phyloP scores from a whole-genome alignment of 2,797 vertebrate genomes.

The Pterois miles region DNA sequence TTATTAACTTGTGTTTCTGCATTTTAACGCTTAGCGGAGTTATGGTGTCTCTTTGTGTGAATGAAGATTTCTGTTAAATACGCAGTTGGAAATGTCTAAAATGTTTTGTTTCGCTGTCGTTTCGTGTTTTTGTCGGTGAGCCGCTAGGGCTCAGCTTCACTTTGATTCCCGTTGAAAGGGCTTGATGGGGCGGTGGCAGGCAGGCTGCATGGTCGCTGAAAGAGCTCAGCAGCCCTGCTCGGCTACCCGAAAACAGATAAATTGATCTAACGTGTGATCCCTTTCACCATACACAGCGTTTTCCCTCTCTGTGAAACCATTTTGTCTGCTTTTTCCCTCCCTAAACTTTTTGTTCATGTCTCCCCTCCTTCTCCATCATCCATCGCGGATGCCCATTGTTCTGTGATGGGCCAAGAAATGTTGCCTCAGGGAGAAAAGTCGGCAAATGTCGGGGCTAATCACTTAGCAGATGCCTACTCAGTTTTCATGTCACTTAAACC shows the following conservation, averaged over 20 bases:
- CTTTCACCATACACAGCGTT: neutral
- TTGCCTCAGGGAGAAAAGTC: slow-evolving; percentile 25
- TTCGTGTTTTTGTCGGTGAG: neutral
- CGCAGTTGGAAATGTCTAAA: neutral
- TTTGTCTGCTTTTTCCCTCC: slow-evolving; percentile 27
- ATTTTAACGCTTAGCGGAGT: neutral
- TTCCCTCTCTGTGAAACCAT: neutral
- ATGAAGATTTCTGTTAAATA: neutral
- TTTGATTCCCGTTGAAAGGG: slow-evolving; percentile 14
- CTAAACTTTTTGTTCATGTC: slow-evolving; percentile 50
- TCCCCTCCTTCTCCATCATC: slow-evolving; percentile 64
- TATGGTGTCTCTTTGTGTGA: neutral
- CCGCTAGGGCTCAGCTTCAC: slow-evolving; percentile 3
- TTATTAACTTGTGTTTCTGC: neutral
- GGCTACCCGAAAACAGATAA: neutral
- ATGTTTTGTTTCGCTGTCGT: slow-evolving; percentile 16
- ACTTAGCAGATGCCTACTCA: slow-evolving; percentile 22
- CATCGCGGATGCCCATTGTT: slow-evolving; percentile 81
- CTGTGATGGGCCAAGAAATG: slow-evolving; percentile 68
- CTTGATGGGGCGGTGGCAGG: slow-evolving; percentile 81
- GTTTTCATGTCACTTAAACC: slow-evolving; percentile 9
- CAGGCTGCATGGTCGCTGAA: slow-evolving; percentile 37
- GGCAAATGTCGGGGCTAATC: slow-evolving; percentile 42
- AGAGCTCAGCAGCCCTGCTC: slow-evolving; percentile 42
- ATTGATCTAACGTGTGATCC: neutral